These are phyloP conservation scores for Etheostoma nigrum DNA, from an alignment of 2,797 vertebrate genomes.

Conservation along the genomic window DNA sequence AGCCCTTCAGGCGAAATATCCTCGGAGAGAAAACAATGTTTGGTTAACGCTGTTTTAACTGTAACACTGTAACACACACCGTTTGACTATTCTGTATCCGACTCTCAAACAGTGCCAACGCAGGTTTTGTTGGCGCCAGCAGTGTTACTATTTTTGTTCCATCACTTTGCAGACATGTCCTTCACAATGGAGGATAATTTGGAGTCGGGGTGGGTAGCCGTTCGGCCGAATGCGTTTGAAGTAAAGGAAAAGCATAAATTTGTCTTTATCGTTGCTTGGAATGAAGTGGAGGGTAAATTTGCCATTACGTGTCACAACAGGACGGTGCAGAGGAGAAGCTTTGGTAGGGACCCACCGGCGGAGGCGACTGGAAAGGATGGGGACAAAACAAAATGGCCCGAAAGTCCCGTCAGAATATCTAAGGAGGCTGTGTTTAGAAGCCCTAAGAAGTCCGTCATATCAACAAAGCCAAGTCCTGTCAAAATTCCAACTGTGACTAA, in stretches of 20 bases:
- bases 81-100: neutral
- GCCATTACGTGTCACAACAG: conserved; percentile 96
- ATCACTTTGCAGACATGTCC: conserved; percentile 84
- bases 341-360: conserved; percentile 79
- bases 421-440: conserved; percentile 43
- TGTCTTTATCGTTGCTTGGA: conserved; percentile 96
- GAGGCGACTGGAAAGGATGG: conserved; percentile 59
- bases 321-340: conserved; percentile 91
- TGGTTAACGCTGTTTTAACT: conserved; percentile 6
- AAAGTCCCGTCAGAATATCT: conserved; percentile 66
- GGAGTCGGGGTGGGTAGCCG: conserved; percentile 96
- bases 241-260: conserved; percentile 94
- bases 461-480: conserved; percentile 46
- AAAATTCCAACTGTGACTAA: conserved; percentile 42
- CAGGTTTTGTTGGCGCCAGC: neutral
- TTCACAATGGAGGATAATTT: conserved; percentile 93
- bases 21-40: conserved; percentile 15
- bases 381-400: conserved; percentile 77
- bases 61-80: neutral
- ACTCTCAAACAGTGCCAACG: neutral
- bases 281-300: conserved; percentile 95
- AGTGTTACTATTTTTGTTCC: neutral
- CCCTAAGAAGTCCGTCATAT: conserved; percentile 26
- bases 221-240: conserved; percentile 93
- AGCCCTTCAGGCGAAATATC: conserved; percentile 34